A percentile compares a stretch with the other conserved stretches of the same genome.
phyloP scores from a whole-genome alignment of 2,888 invertebrate species.

The Seira ritae region DNA sequence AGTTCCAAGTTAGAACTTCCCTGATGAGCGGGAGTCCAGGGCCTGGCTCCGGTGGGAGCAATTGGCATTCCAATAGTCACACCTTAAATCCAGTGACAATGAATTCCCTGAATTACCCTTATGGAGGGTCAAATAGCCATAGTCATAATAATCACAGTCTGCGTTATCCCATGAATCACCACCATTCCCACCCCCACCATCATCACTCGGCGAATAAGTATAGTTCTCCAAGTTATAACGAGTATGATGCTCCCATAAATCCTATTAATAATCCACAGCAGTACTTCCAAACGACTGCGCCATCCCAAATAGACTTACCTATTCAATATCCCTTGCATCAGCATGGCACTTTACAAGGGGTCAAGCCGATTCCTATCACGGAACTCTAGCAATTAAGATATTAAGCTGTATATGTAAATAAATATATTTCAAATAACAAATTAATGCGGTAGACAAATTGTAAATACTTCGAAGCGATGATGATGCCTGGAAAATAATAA shows the following conservation, averaged over 20 bases:
- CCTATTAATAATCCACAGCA: conserved; percentile 67
- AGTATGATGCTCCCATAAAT: conserved; percentile 71
- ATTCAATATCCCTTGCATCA: conserved; percentile 67
- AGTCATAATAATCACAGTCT: conserved; percentile 66
- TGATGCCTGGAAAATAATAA: neutral
- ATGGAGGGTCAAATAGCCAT: conserved; percentile 56
- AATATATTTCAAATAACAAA: neutral
- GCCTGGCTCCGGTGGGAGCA: conserved; percentile 42
- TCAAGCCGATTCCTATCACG: conserved; percentile 72
- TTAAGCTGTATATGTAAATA: conserved; percentile 39
- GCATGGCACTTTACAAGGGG: conserved; percentile 56
- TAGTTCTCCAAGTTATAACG: conserved; percentile 70
- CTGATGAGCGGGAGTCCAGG: conserved; percentile 69
- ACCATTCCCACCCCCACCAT: conserved; percentile 41
- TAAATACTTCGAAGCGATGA: no score
- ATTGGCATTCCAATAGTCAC: conserved; percentile 55
- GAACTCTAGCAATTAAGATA: conserved; percentile 72
- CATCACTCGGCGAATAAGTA: conserved; percentile 65
- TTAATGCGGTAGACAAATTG: neutral
- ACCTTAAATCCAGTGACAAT: conserved; percentile 66
- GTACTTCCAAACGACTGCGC: conserved; percentile 51
- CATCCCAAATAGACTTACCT: conserved; percentile 64
- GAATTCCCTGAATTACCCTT: conserved; percentile 67
- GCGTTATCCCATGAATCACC: conserved; percentile 45
- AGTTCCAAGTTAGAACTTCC: conserved; percentile 70